Evolutionary conservation across 2,797 vertebrate genomes (phyloP).

Genomic region (Zenarchopterus dispar): DNA sequence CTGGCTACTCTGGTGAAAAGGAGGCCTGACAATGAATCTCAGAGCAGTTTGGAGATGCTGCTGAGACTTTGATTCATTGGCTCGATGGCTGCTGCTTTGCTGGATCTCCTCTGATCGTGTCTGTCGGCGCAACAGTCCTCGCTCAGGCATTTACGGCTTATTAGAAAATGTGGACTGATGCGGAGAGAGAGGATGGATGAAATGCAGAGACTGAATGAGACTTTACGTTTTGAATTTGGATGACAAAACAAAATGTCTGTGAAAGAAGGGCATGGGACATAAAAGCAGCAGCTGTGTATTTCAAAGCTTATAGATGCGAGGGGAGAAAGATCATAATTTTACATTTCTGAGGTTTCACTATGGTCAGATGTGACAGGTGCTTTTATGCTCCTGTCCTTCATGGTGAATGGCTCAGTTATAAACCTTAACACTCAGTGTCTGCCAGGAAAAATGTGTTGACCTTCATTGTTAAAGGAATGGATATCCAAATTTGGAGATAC

Average conservation of each 20-base stretch:
- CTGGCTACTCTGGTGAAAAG: slow-evolving; percentile 19
- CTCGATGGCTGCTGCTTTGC: slow-evolving; percentile 28
- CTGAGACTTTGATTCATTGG: slow-evolving; percentile 34
- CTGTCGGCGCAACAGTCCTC: slow-evolving; percentile 16
- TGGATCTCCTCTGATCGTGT: slow-evolving; percentile 34
- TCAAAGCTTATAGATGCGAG: slow-evolving; percentile 1
- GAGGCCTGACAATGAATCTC: slow-evolving; percentile 26
- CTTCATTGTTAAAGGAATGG: slow-evolving; percentile 22
- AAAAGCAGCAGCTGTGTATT: slow-evolving; percentile 71
- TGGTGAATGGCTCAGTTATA: slow-evolving; percentile 66
- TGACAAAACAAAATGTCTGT: slow-evolving; percentile 58
- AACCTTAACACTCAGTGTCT: slow-evolving; percentile 78
- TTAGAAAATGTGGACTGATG: slow-evolving; percentile 15
- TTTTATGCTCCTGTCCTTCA: slow-evolving; percentile 69
- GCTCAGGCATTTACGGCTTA: slow-evolving; percentile 32
- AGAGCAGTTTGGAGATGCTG: slow-evolving; percentile 26
- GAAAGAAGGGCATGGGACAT: slow-evolving; percentile 50
- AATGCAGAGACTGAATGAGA: slow-evolving; percentile 29
- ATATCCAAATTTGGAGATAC: slow-evolving; percentile 50
- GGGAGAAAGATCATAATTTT: slow-evolving; percentile 18
- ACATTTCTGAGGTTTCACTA: slow-evolving; percentile 18
- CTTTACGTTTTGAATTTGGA: slow-evolving; percentile 44
- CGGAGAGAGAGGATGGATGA: slow-evolving; percentile 39
- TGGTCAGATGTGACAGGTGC: slow-evolving; percentile 59
- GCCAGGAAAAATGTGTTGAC: slow-evolving; percentile 53